phyloP scores from a whole-genome alignment of 1,140 invertebrate genomes.

The Cyclina sinensis region DNA sequence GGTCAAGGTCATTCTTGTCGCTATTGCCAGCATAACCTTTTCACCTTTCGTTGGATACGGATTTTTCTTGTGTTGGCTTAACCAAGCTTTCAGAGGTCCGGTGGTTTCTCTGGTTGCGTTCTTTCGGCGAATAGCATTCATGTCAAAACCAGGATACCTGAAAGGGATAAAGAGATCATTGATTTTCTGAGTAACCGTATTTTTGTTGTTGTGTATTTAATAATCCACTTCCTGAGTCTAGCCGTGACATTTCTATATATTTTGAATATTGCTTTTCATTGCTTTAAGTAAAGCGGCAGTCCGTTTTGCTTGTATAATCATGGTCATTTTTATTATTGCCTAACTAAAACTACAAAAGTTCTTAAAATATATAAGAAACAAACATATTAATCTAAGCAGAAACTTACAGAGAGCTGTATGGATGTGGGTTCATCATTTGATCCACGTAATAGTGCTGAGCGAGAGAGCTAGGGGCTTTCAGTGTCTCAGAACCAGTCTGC shows the following conservation, averaged over 20 bases:
- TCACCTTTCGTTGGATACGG: constrained; percentile 99
- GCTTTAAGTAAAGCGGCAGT: too few species aligned
- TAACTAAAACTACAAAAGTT: too few species aligned
- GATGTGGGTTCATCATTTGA: constrained; percentile 63
- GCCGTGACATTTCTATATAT: too few species aligned
- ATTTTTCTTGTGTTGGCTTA: constrained; percentile 99
- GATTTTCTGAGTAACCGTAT: too few species aligned
- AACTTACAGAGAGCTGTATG: constrained; percentile 63
- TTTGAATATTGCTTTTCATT: too few species aligned
- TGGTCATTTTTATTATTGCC: too few species aligned
- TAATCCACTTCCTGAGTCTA: too few species aligned
- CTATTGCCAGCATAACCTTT: constrained; percentile 99
- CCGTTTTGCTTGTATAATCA: too few species aligned
- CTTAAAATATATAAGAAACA: too few species aligned
- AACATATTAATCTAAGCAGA: neutral
- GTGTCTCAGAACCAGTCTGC: constrained; percentile 4
- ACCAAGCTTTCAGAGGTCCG: constrained; percentile 97
- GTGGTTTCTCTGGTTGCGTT: constrained; percentile 98
- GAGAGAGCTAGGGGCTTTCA: constrained; percentile 50
- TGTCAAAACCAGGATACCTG: constrained; percentile 62
- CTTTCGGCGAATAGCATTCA: constrained; percentile 89
- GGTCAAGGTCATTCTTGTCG: constrained; percentile 99
- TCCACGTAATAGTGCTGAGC: constrained; percentile 61
- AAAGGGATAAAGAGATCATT: neutral
- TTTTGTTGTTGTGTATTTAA: too few species aligned